Percentiles rank a stretch among this genome's conserved stretches.
Conservation (phyloP, 2,888 invertebrate genomes). For the Kuschelorhynchus macadamiae region DNA sequence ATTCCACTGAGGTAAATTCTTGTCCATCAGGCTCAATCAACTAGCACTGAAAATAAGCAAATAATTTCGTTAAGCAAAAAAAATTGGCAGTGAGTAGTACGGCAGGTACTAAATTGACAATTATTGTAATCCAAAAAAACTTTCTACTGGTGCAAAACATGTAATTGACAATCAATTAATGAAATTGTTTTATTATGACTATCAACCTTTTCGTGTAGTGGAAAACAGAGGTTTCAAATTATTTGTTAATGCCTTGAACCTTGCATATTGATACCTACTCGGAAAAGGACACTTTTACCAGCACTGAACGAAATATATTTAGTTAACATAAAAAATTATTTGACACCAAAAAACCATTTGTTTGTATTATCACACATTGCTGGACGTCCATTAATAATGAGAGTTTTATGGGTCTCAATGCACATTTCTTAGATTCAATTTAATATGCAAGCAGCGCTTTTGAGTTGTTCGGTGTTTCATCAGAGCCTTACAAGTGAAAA, state of each 20-base stretch:
- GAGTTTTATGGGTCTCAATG: slow-evolving; percentile 57
- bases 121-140: slow-evolving; percentile 10
- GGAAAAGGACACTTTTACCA: slow-evolving; percentile 52
- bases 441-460: slow-evolving; percentile 50
- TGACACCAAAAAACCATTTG: slow-evolving; percentile 45
- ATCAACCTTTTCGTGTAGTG: slow-evolving; percentile 52
- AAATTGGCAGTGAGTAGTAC: not conserved
- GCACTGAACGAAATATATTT: slow-evolving; percentile 42
- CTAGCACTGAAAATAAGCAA: slow-evolving; percentile 5
- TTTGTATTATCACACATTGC: slow-evolving; percentile 58
- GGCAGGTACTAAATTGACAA: slow-evolving; percentile 1
- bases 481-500: slow-evolving; percentile 53
- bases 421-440: slow-evolving; percentile 55
- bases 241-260: slow-evolving; percentile 54
- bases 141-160: not conserved
- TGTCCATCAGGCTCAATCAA: not conserved
- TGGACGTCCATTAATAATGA: slow-evolving; percentile 60
- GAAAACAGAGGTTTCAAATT: slow-evolving; percentile 55
- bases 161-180: slow-evolving; percentile 5
- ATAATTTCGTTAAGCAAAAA: slow-evolving; percentile 3
- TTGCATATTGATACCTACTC: slow-evolving; percentile 53
- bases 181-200: slow-evolving; percentile 22
- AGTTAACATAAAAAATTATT: slow-evolving; percentile 40
- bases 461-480: slow-evolving; percentile 50
- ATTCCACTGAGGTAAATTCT: not conserved